Base-by-base conservation (phyloP, 2,113 vertebrate genomes). In the Mellivora capensis region DNA sequence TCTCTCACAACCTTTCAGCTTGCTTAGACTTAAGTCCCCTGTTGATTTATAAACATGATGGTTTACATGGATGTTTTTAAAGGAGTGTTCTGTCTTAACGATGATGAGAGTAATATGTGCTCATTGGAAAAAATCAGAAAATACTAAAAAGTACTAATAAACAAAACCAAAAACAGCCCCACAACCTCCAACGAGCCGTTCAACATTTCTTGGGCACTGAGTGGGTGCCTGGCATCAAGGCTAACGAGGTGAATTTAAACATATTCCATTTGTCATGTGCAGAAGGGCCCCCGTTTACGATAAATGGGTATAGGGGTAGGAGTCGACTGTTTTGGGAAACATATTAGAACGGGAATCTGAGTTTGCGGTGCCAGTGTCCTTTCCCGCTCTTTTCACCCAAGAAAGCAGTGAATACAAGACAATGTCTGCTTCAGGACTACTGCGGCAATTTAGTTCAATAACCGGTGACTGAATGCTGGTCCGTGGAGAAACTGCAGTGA, bases 61-160 rank as follows among this genome's bases (percentile, higher is more conserved):
- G 17, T 39, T 69, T 69, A 49, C 57, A 34, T 10, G 31, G 7
- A 3, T 39, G 31, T 90, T 71, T 52, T 81, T 13, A 0, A 97
- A 90, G 52, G n/a, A 44, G 3, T 18, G 14, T 52, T 34, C 2
- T 10, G 7, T 72, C 23, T 77, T 91, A 96, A 34, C 52, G 34
- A 13, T 64, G 44, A 52, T 93, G 29, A 69, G 95, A 92, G 59
- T 79, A 71, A 13, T 52, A 54, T 34, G 34, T 90, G 87, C 61
- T 92, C 39, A 1, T 71, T 61, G 49, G 29, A 34, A 74, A 42
- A 97, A 89, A 80, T 49, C 59, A 84, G 47, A 84, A 89, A 85
- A 49, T 74, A 69, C 42, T 39, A 25, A 23, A 57, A 77, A 96
- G 23, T 31, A 21, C 31, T 12, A 23, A 74, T 34, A 74, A 61